phyloP scores from a whole-genome alignment of 2,888 invertebrate genomes.

The Coelinius sp. region DNA sequence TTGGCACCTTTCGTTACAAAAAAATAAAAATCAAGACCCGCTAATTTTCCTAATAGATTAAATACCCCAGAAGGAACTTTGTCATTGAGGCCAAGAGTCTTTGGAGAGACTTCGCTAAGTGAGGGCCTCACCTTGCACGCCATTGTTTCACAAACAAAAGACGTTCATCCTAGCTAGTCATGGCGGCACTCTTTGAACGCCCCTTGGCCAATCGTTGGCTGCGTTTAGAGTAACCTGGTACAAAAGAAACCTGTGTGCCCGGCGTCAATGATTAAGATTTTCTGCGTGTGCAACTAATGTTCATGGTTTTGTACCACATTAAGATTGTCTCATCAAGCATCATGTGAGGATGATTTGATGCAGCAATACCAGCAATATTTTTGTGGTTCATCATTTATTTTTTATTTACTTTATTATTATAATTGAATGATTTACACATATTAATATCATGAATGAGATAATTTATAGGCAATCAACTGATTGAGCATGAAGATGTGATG shows the following conservation, averaged over 20 bases:
- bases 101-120: slow-evolving; percentile 64
- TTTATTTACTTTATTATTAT: neutral
- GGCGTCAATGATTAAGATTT: slow-evolving; percentile 66
- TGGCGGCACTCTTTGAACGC: slow-evolving; percentile 70
- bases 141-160: slow-evolving; percentile 71
- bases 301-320: slow-evolving; percentile 8
- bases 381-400: neutral
- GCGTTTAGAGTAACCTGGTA: slow-evolving; percentile 61
- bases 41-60: slow-evolving; percentile 69
- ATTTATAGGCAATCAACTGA: slow-evolving; percentile 7
- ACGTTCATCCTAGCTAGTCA: slow-evolving; percentile 64
- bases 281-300: slow-evolving; percentile 51
- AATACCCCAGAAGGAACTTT: slow-evolving; percentile 50
- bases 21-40: slow-evolving; percentile 39
- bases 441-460: neutral
- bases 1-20: slow-evolving; percentile 36
- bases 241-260: slow-evolving; percentile 58
- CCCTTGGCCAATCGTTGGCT: slow-evolving; percentile 65
- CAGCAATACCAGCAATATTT: neutral
- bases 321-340: neutral
- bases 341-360: neutral
- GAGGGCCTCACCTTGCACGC: slow-evolving; percentile 58
- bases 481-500: neutral
- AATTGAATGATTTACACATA: neutral
- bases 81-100: slow-evolving; percentile 47